Conservation (phyloP, 2,797 vertebrate genomes). For the Valencia hispanica region DNA sequence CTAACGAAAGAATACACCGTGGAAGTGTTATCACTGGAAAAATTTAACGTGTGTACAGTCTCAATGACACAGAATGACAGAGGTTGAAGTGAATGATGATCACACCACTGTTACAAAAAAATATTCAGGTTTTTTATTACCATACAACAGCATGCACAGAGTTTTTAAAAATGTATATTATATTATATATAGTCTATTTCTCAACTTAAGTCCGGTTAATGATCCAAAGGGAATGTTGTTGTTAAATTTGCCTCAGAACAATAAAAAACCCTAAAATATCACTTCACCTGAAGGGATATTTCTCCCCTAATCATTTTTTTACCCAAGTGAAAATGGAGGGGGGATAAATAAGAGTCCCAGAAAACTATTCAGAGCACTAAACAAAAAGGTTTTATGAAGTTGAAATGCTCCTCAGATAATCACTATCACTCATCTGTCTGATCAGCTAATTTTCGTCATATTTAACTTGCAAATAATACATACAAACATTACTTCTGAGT, state of each 20-base stretch:
- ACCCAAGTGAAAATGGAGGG: neutral
- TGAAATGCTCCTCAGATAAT: no score
- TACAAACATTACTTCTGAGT: no score
- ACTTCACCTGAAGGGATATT: no score
- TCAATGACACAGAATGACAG: neutral
- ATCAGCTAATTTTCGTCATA: no score
- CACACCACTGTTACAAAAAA: neutral
- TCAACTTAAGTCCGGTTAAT: no score
- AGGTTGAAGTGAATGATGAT: neutral
- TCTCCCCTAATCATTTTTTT: neutral
- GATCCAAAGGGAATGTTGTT: no score
- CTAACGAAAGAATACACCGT: neutral
- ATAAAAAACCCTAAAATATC: no score
- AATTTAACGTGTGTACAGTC: neutral
- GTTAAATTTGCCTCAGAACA: no score
- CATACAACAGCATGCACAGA: neutral
- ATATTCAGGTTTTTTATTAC: neutral
- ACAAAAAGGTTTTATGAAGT: neutral
- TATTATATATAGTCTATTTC: no score
- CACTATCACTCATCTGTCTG: no score
- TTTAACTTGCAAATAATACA: no score
- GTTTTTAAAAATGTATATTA: neutral
- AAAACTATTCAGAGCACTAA: neutral
- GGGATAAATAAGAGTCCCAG: neutral
- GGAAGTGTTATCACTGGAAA: neutral